These are phyloP conservation scores for Aricia artaxerxes DNA, from an alignment of 2,888 invertebrate species.

Conservation along the genomic window DNA sequence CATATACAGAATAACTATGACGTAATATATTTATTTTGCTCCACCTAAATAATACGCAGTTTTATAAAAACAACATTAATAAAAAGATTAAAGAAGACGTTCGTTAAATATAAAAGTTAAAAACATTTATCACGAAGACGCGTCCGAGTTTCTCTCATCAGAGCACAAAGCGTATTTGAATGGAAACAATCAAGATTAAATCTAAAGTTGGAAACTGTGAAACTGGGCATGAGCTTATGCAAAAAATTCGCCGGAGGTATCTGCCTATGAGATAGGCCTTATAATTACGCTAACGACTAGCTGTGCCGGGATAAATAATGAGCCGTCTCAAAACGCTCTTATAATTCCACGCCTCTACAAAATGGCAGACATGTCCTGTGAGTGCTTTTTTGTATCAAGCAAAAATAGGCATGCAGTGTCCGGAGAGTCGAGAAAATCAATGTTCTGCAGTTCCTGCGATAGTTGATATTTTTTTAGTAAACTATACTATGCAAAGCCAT, in stretches of 20 bases:
- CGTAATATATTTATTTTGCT: neutral
- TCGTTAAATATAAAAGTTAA: slow-evolving; percentile 5
- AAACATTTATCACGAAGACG: slow-evolving; percentile 1
- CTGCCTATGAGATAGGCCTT: slow-evolving; percentile 42
- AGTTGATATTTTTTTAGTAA: neutral
- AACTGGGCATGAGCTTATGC: slow-evolving; percentile 43
- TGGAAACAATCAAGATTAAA: slow-evolving; percentile 50
- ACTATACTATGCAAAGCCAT: neutral
- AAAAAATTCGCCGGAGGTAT: slow-evolving; percentile 48
- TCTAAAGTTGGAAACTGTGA: slow-evolving; percentile 46
- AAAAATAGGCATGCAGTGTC: slow-evolving; percentile 7
- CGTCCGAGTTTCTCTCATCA: slow-evolving; percentile 21
- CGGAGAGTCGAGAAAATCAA: neutral
- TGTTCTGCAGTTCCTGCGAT: neutral
- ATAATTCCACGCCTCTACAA: slow-evolving; percentile 25
- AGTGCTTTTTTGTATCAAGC: slow-evolving; percentile 5
- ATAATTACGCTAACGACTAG: slow-evolving; percentile 48
- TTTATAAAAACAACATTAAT: neutral
- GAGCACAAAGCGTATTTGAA: slow-evolving; percentile 44
- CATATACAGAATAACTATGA: too few species aligned
- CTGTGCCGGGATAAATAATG: slow-evolving; percentile 55
- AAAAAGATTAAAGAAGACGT: neutral
- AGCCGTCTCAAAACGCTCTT: slow-evolving; percentile 40
- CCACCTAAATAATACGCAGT: neutral
- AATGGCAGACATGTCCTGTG: slow-evolving; percentile 4